These are phyloP conservation scores for Drosophila pseudoananassae DNA, from an alignment of 1,140 invertebrate species.

Conservation along the genomic window DNA sequence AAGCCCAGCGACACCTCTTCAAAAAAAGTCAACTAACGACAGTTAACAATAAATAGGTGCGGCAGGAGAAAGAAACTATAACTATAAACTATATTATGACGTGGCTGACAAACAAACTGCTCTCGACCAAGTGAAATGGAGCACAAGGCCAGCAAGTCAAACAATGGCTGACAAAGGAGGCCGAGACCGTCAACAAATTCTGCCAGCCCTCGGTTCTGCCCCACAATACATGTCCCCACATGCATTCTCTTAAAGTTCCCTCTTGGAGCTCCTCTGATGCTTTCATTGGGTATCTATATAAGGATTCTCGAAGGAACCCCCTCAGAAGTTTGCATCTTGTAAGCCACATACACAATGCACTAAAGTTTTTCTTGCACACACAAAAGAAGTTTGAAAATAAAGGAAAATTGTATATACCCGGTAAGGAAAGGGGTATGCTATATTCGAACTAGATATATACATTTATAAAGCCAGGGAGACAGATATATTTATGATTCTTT, in stretches of 20 bases:
- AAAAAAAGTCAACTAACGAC: constrained; percentile 33
- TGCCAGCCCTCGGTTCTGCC: constrained; percentile 4
- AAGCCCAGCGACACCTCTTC: constrained; percentile 23
- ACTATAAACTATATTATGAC: constrained; percentile 43
- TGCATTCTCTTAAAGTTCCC: neutral
- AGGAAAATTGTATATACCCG: neutral
- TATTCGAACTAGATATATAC: neutral
- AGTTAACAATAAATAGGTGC: constrained; percentile 40
- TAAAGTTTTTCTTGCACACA: neutral
- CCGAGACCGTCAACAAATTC: constrained; percentile 36
- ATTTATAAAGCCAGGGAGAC: neutral
- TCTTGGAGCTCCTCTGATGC: neutral
- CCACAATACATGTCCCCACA: neutral
- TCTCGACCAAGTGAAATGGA: constrained; percentile 47
- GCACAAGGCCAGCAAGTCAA: constrained; percentile 65
- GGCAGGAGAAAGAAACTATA: constrained; percentile 27
- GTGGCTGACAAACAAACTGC: constrained; percentile 11
- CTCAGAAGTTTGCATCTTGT: neutral
- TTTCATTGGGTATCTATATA: neutral
- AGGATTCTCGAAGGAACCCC: neutral
- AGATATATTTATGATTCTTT: neutral
- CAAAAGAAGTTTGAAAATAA: constrained; percentile 1
- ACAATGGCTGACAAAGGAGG: constrained; percentile 62
- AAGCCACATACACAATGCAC: neutral
- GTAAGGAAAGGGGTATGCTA: neutral